A percentile compares a stretch with the other conserved stretches of the same genome.
phyloP scores from a whole-genome alignment of 2,113 vertebrate genomes.

The Aegotheles bennettii region DNA sequence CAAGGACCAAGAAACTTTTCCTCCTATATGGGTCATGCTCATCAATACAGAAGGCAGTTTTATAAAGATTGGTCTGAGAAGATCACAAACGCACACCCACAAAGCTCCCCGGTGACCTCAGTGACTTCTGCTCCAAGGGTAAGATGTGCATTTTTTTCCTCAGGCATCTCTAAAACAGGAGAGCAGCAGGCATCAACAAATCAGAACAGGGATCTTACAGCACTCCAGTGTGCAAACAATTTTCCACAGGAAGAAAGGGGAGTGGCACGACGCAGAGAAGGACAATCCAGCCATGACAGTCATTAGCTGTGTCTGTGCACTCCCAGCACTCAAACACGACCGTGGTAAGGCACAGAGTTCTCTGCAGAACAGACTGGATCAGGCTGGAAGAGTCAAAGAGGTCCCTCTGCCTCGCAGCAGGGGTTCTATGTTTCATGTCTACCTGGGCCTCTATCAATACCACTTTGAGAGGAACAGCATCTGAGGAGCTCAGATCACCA shows the following conservation, averaged over 20 bases:
- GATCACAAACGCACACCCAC: background rate
- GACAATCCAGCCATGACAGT: background rate
- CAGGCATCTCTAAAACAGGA: background rate
- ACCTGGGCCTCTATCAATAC: background rate
- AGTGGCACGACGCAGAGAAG: background rate
- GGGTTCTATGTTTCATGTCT: accelerated
- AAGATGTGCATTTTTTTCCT: background rate
- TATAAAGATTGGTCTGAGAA: background rate
- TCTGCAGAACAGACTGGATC: background rate
- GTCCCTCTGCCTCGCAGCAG: background rate
- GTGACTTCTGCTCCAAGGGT: background rate
- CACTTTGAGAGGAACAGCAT: background rate
- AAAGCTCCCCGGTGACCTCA: background rate
- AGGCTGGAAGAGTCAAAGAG: background rate
- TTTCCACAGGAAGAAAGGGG: background rate
- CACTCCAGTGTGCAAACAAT: background rate
- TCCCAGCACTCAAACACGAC: background rate
- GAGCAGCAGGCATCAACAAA: background rate
- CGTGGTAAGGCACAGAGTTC: accelerated
- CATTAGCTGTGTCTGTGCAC: background rate
- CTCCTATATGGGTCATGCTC: background rate
- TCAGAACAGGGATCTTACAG: background rate
- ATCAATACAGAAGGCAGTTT: background rate
- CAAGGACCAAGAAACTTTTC: background rate
- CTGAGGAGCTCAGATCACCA: background rate